Evolutionary conservation across 1,140 invertebrate genomes (phyloP), one percentile per base, ranked within the genome.

Genomic region (Drosophila serrata): DNA sequence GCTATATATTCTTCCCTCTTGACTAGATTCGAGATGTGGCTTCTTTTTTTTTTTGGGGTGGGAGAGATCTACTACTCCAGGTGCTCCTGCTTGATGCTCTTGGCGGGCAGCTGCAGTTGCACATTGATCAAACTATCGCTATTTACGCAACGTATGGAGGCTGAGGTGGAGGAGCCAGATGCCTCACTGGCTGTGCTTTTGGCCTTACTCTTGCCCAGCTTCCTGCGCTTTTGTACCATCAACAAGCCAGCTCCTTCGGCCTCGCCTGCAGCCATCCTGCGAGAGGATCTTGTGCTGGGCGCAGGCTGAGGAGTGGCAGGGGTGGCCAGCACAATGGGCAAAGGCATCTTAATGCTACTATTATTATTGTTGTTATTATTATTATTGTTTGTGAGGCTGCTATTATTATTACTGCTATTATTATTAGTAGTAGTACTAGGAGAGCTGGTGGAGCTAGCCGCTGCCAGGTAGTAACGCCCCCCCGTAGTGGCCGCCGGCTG

Each of bases 1-100:
- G 60, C 19, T 19, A 43, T 24, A 39, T 40, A 15, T 15, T 24
- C 43, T 24, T 46, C 13, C 9, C 45, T 75, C 33, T 85, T 85
- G 81, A 85, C 81, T 85, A 85, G 81, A 85, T 85, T 78, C 43
- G 67, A 65, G 62, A 80, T 78, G 58, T 59, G 42, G 48, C 27
- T 49, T 29, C 24, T 24, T 24, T 46, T 27, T 9, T 29, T 15
- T 24, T 24, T 46, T 27, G 4, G 7, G 53, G 15, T 9, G 17
- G 49, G 49, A 55, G 49, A 53, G n/a, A n/a, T n/a, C n/a, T n/a
- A 27, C 59, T 81, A 85, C 42, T 86, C 74, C 55, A 67, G 61
- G 31, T 86, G 62, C 73, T 91, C 88, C 22, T 78, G 29, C 69
- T 91, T 91, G 53, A 88, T 91, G 22, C 61, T 75, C 39, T 81